A percentile compares a stretch with the other conserved stretches of the same genome.
These are phyloP conservation scores for Corythornis leucogaster DNA, from an alignment of 2,797 vertebrate genomes.

Conservation along the genomic window DNA sequence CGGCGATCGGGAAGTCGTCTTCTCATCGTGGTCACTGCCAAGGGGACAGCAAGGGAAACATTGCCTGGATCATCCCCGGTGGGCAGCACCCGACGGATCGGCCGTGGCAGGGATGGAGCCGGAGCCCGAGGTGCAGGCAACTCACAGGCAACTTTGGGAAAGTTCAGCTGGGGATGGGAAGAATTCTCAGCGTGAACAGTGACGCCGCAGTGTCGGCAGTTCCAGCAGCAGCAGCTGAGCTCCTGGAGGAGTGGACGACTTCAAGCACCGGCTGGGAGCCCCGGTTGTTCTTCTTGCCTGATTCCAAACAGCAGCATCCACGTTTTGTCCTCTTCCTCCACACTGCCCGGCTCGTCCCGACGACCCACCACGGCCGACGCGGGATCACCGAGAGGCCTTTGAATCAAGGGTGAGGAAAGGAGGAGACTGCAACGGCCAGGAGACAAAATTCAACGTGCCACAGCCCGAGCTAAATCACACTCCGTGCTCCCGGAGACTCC, in stretches of 20 bases:
- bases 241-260: not conserved
- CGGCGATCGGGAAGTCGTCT: not conserved
- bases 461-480: not conserved
- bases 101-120: not conserved
- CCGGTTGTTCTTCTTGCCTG: no score
- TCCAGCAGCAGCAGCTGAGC: not conserved
- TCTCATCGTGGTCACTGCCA: not conserved
- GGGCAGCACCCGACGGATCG: not conserved
- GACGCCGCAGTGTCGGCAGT: accelerated
- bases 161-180: not conserved
- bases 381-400: not conserved
- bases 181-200: accelerated
- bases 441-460: not conserved
- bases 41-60: not conserved
- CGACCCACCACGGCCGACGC: not conserved
- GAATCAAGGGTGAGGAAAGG: not conserved
- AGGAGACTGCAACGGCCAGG: not conserved
- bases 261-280: not conserved
- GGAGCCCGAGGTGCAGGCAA: not conserved
- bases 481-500: not conserved
- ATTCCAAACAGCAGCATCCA: not conserved
- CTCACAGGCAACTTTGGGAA: not conserved
- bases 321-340: not conserved
- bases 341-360: not conserved
- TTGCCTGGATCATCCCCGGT: accelerated